phyloP scores from a whole-genome alignment of 1,140 invertebrate genomes.

The Monochamus saltuarius region DNA sequence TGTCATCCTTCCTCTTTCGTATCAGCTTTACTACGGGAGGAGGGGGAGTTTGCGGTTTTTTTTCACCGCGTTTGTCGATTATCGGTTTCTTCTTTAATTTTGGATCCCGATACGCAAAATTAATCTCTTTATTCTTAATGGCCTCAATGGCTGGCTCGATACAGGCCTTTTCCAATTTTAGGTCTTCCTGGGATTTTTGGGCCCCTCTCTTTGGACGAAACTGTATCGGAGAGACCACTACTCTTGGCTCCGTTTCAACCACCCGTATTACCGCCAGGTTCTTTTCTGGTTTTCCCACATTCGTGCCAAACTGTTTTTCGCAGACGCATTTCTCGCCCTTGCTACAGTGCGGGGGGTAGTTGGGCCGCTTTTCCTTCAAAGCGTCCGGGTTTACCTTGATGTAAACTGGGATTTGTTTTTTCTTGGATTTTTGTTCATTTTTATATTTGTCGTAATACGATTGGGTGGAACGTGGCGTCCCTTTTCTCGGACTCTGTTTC shows the following conservation, averaged over 20 bases:
- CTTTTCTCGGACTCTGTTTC: constrained; percentile 1
- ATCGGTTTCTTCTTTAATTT: not conserved
- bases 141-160: not conserved
- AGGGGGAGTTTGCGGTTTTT: too few relatives aligned
- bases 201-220: too few relatives aligned
- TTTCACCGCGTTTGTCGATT: not conserved
- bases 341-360: not conserved
- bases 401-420: constrained; percentile 10
- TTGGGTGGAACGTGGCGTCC: not conserved
- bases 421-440: not conserved
- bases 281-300: too few relatives aligned
- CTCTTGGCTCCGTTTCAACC: too few relatives aligned
- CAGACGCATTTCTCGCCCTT: constrained; percentile 2
- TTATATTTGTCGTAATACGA: not conserved
- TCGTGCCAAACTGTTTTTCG: not conserved
- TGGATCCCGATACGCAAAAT: too few relatives aligned
- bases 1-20: constrained; percentile 14
- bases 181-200: not conserved
- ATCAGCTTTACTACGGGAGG: not conserved
- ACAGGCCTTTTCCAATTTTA: constrained; percentile 14
- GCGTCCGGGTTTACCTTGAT: constrained; percentile 8
- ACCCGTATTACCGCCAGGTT: too few relatives aligned
- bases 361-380: not conserved
- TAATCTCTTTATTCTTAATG: not conserved
- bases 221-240: too few relatives aligned